These are phyloP conservation scores for Neelides folsomi DNA, from an alignment of 2,888 invertebrate genomes.

Conservation along the genomic window DNA sequence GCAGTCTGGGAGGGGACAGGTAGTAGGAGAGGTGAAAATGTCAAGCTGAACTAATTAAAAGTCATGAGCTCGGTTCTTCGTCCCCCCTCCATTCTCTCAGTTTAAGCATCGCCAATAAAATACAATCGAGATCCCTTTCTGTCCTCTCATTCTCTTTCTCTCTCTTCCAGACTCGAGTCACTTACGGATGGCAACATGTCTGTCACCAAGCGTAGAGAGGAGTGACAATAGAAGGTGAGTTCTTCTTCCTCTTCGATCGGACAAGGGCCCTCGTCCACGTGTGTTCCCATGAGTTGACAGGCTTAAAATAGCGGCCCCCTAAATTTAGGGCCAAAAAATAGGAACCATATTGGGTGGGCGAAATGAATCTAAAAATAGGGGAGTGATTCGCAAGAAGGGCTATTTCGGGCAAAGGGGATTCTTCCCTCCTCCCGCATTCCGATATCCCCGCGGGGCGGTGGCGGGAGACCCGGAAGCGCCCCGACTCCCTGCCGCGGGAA, in stretches of 20 bases:
- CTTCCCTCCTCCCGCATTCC: neutral
- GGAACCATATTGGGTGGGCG: constrained; percentile 35
- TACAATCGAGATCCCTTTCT: constrained; percentile 18
- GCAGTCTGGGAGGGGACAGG: too few species aligned
- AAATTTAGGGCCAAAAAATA: constrained; percentile 34
- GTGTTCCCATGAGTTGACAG: constrained; percentile 4
- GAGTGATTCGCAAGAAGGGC: constrained; percentile 33
- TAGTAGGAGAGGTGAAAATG: constrained; percentile 14
- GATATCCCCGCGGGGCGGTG: too few species aligned
- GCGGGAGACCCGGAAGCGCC: too few species aligned
- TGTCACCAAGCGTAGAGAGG: constrained; percentile 32
- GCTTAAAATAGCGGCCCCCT: constrained; percentile 32
- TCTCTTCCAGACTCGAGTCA: constrained; percentile 31
- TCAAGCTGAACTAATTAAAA: constrained; percentile 26
- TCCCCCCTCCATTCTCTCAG: constrained; percentile 3
- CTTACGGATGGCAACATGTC: constrained; percentile 35
- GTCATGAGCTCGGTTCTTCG: constrained; percentile 15
- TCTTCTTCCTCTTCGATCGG: neutral
- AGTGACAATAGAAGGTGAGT: constrained; percentile 33
- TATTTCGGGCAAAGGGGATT: constrained; percentile 30
- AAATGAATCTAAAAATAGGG: constrained; percentile 33
- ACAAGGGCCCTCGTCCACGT: neutral
- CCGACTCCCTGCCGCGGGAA: too few species aligned
- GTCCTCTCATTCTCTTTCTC: constrained; percentile 14
- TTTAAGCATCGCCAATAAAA: constrained; percentile 26